Evolutionary conservation across 2,888 invertebrate species (phyloP).

Genomic region (Eupithecia dodoneata): DNA sequence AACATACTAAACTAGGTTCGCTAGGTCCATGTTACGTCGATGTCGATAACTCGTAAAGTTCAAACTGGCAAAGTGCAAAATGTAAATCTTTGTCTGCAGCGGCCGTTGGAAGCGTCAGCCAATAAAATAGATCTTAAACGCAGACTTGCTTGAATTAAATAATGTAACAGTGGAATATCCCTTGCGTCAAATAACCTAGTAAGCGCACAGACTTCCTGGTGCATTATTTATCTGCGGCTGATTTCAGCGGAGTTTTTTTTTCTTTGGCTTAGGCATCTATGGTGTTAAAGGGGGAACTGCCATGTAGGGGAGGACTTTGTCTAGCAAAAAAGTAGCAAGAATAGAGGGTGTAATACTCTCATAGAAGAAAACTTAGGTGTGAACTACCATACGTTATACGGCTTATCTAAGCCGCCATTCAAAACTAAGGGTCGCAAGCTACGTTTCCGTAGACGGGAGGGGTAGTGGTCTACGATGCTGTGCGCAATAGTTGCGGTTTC

Average conservation of each 20-base stretch:
- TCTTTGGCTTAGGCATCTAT: neutral
- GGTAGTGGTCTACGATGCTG: too few species aligned
- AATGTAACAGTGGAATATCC: neutral
- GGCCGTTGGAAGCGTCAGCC: constrained; percentile 1
- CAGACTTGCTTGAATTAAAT: constrained; percentile 6
- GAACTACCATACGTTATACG: too few species aligned
- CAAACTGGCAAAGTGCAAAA: constrained; percentile 12
- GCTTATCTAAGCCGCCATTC: too few species aligned
- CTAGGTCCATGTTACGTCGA: neutral
- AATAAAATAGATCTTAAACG: constrained; percentile 13
- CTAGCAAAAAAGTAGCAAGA: too few species aligned
- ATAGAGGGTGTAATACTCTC: too few species aligned
- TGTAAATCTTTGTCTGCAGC: constrained; percentile 29
- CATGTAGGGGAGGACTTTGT: too few species aligned
- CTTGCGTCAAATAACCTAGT: neutral
- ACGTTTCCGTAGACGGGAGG: too few species aligned
- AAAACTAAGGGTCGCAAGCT: too few species aligned
- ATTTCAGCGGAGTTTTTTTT: neutral
- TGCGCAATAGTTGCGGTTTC: too few species aligned
- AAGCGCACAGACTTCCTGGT: neutral
- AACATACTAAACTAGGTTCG: neutral
- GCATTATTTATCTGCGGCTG: neutral
- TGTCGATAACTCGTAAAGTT: constrained; percentile 1
- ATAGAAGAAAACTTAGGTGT: too few species aligned
- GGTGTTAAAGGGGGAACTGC: too few species aligned